Percentiles rank a stretch among this genome's conserved stretches.
Evolutionary conservation across 2,113 vertebrate genomes (phyloP).

Genomic region (Pungitius pungitius): DNA sequence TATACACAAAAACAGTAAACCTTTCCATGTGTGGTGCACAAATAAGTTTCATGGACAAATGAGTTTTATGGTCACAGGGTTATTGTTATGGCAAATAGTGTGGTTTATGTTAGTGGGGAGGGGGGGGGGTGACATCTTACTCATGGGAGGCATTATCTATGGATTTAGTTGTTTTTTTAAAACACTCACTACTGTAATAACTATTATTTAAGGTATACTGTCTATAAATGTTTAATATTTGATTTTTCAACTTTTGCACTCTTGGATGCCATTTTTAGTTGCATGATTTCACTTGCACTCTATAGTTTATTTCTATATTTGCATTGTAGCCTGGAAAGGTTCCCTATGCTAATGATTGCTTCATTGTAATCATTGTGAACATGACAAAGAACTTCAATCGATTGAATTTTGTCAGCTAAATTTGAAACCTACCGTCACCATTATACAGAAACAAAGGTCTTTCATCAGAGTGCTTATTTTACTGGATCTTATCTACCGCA

Average conservation of each 20-base stretch:
- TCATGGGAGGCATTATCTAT: neutral
- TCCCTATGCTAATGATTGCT: neutral
- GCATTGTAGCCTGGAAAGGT: neutral
- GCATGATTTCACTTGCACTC: no score
- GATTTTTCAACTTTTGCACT: no score
- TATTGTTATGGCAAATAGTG: conserved; percentile 8
- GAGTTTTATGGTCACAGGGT: conserved; percentile 11
- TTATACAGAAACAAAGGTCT: conserved; percentile 12
- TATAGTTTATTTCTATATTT: no score
- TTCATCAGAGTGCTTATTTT: conserved; percentile 31
- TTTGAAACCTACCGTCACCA: neutral
- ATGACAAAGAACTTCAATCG: neutral
- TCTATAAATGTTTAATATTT: no score
- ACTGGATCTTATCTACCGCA: conserved; percentile 24
- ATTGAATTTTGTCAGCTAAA: neutral
- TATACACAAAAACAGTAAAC: conserved; percentile 4
- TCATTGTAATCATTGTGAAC: neutral
- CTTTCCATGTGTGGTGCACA: conserved; percentile 11
- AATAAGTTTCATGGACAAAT: conserved; percentile 21
- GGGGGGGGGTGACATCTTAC: neutral
- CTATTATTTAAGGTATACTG: neutral
- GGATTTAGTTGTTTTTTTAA: neutral
- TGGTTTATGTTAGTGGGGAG: neutral
- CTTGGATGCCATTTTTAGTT: no score
- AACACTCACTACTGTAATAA: neutral